Percentiles rank a stretch among this genome's conserved stretches.
These are phyloP conservation scores for Poeciliopsis turrubarensis DNA, from an alignment of 2,113 vertebrate genomes.

Conservation along the genomic window DNA sequence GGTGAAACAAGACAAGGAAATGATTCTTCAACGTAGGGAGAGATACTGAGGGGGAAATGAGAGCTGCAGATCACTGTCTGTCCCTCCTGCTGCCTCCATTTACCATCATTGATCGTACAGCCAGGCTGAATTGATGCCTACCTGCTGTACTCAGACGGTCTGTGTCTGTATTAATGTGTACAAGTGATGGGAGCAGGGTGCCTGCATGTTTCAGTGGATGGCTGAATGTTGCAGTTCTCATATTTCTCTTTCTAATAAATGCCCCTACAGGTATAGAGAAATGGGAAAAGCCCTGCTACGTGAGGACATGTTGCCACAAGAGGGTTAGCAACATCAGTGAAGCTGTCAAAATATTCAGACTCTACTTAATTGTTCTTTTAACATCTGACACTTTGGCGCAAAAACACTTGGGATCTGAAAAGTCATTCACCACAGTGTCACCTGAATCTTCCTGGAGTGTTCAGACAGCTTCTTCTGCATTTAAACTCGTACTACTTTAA, in stretches of 20 bases:
- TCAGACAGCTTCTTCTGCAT: neutral
- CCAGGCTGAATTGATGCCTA: slow-evolving; percentile 59
- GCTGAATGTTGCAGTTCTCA: slow-evolving; percentile 16
- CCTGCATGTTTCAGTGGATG: slow-evolving; percentile 11
- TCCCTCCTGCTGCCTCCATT: slow-evolving; percentile 70
- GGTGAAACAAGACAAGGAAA: slow-evolving; percentile 53
- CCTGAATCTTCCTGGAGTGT: neutral
- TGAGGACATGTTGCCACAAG: neutral
- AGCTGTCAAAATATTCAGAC: neutral
- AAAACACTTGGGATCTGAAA: neutral
- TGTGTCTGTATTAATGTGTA: slow-evolving; percentile 43
- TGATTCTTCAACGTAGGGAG: slow-evolving; percentile 44
- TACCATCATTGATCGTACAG: slow-evolving; percentile 67
- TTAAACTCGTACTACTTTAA: neutral
- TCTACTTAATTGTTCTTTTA: neutral
- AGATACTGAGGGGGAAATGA: slow-evolving; percentile 32
- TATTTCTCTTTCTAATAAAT: slow-evolving; percentile 13
- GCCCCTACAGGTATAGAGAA: slow-evolving; percentile 1
- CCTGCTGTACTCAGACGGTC: slow-evolving; percentile 59
- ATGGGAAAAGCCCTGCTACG: neutral
- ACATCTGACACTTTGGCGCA: neutral
- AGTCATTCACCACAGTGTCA: neutral
- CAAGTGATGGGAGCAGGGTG: slow-evolving; percentile 20
- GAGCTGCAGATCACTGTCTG: slow-evolving; percentile 47
- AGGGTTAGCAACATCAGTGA: neutral